Conservation (phyloP, 2,888 invertebrate species). For the Operophtera brumata region DNA sequence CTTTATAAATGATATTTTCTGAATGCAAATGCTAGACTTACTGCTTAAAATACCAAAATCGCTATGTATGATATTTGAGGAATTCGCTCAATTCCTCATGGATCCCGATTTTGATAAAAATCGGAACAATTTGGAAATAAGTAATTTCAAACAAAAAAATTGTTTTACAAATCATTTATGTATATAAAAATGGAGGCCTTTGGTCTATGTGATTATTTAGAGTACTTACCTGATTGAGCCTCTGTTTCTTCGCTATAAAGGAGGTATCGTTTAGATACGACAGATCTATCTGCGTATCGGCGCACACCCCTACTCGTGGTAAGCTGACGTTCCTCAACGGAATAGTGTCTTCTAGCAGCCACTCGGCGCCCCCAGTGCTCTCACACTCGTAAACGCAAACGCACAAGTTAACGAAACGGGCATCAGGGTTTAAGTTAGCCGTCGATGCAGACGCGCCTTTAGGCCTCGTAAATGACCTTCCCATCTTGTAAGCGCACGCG, state of each 20-base stretch:
- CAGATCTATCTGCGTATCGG: constrained; percentile 90
- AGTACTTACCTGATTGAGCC: constrained; percentile 84
- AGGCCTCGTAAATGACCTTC: constrained; percentile 92
- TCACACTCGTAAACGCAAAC: constrained; percentile 99
- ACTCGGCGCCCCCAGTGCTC: constrained; percentile 95
- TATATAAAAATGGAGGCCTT: too few species aligned
- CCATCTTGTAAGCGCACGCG: constrained; percentile 98
- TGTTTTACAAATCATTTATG: too few species aligned
- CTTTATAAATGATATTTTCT: too few species aligned
- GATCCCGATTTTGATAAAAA: too few species aligned
- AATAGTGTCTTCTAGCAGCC: constrained; percentile 97
- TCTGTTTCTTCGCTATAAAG: constrained; percentile 90
- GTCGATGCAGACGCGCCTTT: constrained; percentile 88
- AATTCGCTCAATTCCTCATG: too few species aligned
- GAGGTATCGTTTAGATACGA: constrained; percentile 90
- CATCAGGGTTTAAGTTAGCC: constrained; percentile 62
- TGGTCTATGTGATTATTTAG: too few species aligned
- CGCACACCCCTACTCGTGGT: constrained; percentile 88
- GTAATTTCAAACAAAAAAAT: too few species aligned
- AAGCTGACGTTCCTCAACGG: constrained; percentile 95
- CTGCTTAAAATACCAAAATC: too few species aligned
- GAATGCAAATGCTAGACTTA: too few species aligned
- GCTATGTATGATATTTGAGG: too few species aligned
- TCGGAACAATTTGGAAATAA: too few species aligned
- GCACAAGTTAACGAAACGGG: constrained; percentile 92